Evolutionary conservation across 2,888 invertebrate species (phyloP).

Genomic region (Scaptomyza polygonia): DNA sequence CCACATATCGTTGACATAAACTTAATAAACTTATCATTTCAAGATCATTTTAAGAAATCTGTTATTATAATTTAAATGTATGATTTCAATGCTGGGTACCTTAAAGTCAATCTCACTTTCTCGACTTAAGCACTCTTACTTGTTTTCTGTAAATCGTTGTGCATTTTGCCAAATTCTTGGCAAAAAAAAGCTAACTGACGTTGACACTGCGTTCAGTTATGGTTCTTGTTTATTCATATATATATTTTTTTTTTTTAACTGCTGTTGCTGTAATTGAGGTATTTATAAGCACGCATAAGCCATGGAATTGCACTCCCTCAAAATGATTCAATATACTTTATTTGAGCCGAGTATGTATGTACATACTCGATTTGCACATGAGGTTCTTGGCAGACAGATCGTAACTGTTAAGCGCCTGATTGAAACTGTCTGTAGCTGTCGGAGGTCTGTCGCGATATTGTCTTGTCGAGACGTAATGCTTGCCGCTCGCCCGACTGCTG

Average conservation of each 20-base stretch:
- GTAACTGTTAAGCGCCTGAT: conserved; percentile 12
- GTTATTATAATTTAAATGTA: too few relatives aligned
- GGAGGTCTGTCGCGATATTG: conserved; percentile 20
- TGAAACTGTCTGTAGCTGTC: conserved; percentile 34
- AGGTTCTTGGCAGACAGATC: conserved; percentile 40
- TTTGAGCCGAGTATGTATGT: too few relatives aligned
- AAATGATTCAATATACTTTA: conserved; percentile 6
- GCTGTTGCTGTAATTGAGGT: conserved; percentile 36
- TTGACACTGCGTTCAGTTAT: conserved; percentile 5
- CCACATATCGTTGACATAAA: too few relatives aligned
- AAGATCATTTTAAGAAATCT: too few relatives aligned
- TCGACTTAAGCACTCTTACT: too few relatives aligned
- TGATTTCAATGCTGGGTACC: too few relatives aligned
- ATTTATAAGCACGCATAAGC: conserved; percentile 56
- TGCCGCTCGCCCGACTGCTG: background rate
- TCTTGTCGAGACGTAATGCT: conserved; percentile 35
- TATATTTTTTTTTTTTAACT: background rate
- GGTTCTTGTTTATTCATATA: conserved; percentile 4
- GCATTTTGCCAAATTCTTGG: background rate
- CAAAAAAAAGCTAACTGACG: conserved; percentile 18
- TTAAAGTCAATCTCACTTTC: too few relatives aligned
- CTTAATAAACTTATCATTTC: too few relatives aligned
- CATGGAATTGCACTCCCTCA: conserved; percentile 21
- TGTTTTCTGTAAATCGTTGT: background rate
- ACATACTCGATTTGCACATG: conserved; percentile 14